Conservation (phyloP, 2,797 vertebrate species). For the Pantherophis vulpinus region DNA sequence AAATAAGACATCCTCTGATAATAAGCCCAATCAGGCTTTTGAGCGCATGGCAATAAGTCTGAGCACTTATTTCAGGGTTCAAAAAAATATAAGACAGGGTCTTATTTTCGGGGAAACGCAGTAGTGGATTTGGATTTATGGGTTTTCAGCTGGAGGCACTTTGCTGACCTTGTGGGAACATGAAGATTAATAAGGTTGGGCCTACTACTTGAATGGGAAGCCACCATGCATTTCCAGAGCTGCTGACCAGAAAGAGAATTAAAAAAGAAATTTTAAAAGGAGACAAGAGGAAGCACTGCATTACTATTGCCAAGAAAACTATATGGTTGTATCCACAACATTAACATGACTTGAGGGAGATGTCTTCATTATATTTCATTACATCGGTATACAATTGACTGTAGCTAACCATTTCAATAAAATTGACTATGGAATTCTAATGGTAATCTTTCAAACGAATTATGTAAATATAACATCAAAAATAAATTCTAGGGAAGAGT, state of each 20-base stretch:
- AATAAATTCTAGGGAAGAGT: neutral
- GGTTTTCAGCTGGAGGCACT: neutral
- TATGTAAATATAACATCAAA: neutral
- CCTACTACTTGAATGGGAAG: neutral
- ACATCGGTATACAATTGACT: neutral
- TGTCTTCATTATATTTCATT: neutral
- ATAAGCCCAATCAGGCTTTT: too few relatives aligned
- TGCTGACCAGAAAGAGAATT: neutral
- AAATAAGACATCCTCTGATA: too few relatives aligned
- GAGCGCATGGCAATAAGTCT: too few relatives aligned
- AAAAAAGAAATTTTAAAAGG: neutral
- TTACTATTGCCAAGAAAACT: neutral
- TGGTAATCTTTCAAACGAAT: neutral
- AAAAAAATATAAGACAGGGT: too few relatives aligned
- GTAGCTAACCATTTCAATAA: neutral
- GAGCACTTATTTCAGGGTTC: too few relatives aligned
- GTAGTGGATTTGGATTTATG: neutral
- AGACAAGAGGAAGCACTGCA: neutral
- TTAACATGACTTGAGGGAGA: neutral
- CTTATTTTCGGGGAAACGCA: too few relatives aligned
- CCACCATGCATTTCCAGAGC: neutral
- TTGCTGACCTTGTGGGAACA: neutral
- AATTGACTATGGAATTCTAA: neutral
- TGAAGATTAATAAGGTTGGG: neutral
- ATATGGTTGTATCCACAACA: neutral